A percentile compares a stretch with the other conserved stretches of the same genome.
These are phyloP conservation scores for Tyrannus savana DNA, from an alignment of 2,113 vertebrate genomes.

Conservation along the genomic window DNA sequence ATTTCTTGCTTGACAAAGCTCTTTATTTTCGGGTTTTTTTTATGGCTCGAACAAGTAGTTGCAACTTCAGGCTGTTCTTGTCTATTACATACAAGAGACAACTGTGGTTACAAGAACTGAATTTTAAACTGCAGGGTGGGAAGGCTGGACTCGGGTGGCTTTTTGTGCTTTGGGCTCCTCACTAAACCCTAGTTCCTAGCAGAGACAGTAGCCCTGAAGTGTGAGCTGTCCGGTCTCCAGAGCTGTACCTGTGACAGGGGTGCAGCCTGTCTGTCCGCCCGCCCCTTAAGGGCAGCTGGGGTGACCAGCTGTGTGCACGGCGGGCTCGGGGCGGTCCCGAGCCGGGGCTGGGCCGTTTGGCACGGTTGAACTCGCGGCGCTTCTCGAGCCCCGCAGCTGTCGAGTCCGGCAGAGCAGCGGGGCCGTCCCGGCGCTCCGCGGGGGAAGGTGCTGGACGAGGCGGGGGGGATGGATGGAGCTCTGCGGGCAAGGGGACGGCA, in stretches of 20 bases:
- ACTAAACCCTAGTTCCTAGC: not conserved
- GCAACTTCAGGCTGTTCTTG: not conserved
- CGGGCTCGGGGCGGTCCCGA: fast-evolving
- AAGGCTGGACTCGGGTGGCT: not conserved
- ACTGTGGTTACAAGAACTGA: not conserved
- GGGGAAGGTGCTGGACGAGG: not conserved
- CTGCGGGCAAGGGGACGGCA: fast-evolving
- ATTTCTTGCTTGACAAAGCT: not conserved
- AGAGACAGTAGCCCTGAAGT: fast-evolving
- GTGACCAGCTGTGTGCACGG: not conserved
- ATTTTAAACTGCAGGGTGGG: not conserved
- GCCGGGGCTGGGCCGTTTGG: not conserved
- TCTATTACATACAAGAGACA: not conserved
- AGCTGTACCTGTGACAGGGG: not conserved
- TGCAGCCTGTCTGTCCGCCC: no score
- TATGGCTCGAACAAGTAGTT: not conserved
- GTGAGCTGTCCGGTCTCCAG: not conserved
- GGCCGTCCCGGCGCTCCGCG: fast-evolving
- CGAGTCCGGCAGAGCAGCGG: not conserved
- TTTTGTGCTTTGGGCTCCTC: not conserved
- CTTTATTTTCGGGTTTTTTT: not conserved
- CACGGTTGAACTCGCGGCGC: fast-evolving
- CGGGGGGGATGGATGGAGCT: not conserved
- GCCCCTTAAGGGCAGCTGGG: not conserved
- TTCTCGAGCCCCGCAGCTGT: not conserved